Evolutionary conservation across 2,888 invertebrate genomes (phyloP).

Genomic region (Timema cristinae): DNA sequence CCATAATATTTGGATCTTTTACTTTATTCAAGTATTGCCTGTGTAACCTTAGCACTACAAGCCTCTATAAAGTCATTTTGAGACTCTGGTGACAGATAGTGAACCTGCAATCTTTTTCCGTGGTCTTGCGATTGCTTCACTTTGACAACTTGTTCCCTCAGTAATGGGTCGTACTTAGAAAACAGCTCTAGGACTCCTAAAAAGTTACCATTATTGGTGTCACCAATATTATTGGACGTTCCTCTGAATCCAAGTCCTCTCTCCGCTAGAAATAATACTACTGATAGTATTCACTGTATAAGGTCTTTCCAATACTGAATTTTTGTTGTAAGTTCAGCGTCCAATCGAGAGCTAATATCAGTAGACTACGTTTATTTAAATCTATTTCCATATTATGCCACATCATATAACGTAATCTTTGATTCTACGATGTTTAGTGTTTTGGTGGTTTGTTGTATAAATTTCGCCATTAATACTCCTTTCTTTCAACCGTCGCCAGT

Average conservation of each 20-base stretch:
- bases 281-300: background rate
- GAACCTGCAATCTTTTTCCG: background rate
- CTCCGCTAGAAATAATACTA: slow-evolving; percentile 2
- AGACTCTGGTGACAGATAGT: background rate
- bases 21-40: background rate
- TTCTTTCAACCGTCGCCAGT: too few relatives aligned
- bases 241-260: background rate
- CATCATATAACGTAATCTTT: too few relatives aligned
- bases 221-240: too few relatives aligned
- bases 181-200: slow-evolving; percentile 7
- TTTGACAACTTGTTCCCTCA: background rate
- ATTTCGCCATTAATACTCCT: too few relatives aligned
- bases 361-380: background rate
- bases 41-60: slow-evolving; percentile 5
- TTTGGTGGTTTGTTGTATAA: too few relatives aligned
- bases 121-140: slow-evolving; percentile 1
- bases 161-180: background rate
- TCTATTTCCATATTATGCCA: background rate
- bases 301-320: slow-evolving; percentile 6
- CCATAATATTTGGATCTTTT: background rate
- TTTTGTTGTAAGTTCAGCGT: slow-evolving; percentile 7
- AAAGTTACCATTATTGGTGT: background rate
- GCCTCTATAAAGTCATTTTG: background rate
- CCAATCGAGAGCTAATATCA: background rate
- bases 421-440: too few relatives aligned